phyloP scores from a whole-genome alignment of 2,113 vertebrate genomes.

The Octodon degus region DNA sequence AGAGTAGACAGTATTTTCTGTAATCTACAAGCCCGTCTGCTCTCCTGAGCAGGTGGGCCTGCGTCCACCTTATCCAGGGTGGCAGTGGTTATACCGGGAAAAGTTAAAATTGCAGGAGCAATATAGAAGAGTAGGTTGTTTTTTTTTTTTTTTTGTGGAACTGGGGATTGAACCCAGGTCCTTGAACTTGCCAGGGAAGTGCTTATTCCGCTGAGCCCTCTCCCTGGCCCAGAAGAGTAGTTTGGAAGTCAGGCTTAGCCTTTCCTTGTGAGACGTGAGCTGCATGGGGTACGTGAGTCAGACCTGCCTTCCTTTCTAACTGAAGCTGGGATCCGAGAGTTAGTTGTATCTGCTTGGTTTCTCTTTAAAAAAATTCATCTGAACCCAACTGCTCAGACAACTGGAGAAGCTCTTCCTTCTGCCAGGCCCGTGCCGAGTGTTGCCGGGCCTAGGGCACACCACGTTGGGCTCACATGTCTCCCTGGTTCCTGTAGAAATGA shows the following conservation, averaged over 20 bases:
- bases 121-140: background rate
- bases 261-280: background rate
- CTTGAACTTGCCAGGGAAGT: too few relatives aligned
- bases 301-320: background rate
- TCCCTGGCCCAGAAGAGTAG: too few relatives aligned
- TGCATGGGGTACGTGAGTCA: background rate
- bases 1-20: background rate
- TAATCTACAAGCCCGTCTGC: background rate
- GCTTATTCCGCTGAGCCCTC: too few relatives aligned
- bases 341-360: background rate
- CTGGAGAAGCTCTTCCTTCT: background rate
- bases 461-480: background rate
- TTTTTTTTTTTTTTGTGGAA: too few relatives aligned
- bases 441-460: background rate
- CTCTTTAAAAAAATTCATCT: background rate
- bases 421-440: background rate
- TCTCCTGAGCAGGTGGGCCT: too few relatives aligned
- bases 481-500: background rate
- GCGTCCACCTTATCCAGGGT: background rate
- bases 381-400: background rate
- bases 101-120: background rate
- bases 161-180: too few relatives aligned
- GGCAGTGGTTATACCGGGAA: background rate
- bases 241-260: background rate
- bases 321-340: background rate